Evolutionary conservation across 2,888 invertebrate species (phyloP), one percentile per base, ranked within the genome.

Genomic region (Drosophila dives): DNA sequence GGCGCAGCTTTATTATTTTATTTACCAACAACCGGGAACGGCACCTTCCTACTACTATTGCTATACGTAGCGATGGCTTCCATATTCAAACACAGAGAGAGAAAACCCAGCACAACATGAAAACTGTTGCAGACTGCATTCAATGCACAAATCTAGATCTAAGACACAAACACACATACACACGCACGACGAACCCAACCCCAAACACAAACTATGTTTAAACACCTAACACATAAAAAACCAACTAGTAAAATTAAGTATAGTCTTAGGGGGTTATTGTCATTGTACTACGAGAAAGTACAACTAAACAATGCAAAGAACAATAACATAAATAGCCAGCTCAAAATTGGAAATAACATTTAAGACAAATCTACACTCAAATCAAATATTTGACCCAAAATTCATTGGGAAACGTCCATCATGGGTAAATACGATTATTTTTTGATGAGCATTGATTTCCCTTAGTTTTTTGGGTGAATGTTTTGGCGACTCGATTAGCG

Each of bases 1-100:
- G 72, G 70, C 66, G 51, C 64, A 77, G 32, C 77, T 63, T 68
- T 86, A 83, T 77, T 85, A 75, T 77, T 75, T 86, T 50, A 62
- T 86, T 40, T 88, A 72, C 55, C 77, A 64, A 17, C 58, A 73
- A 34, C 59, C 73, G 7, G 68, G 56, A 34, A 60, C 51, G 60
- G 67, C 64, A 60, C 72, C 85, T 60, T 66, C 81, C 80, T 84
- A 77, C 48, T 81, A 69, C 61, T 32, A 63, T 61, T 70, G 71
- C 81, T 75, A 73, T 53, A 59, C 69, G 33, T 71, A 75, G 84
- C 58, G 12, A 77, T 71, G 53, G 53, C 70, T 70, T 86, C 72
- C 74, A 81, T 56, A 62, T 38, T 17, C 33, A 69, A 26, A 64
- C 32, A 64, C 53, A 61, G 70, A 80, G 76, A 80, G 61, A 80